Conservation (phyloP, 2,113 vertebrate genomes). For the Xenopus laevis region DNA sequence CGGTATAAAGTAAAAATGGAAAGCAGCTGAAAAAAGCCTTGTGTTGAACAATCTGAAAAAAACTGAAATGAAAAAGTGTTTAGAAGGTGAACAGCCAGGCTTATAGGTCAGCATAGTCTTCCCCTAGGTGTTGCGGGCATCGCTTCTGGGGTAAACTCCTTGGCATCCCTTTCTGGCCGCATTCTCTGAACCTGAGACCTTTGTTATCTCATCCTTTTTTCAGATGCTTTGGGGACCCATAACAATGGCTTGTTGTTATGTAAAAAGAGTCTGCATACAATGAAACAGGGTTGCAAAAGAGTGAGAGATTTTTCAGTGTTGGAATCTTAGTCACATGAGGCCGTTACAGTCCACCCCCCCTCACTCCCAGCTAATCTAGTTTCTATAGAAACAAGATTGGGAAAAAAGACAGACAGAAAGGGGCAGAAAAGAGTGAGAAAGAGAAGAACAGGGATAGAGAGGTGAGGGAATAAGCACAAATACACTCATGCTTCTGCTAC, state of each 20-base stretch:
- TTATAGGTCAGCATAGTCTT: background rate
- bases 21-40: too few species aligned
- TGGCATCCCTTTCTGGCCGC: background rate
- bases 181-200: background rate
- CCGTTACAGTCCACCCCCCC: slow-evolving; percentile 36
- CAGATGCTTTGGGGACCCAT: slow-evolving; percentile 21
- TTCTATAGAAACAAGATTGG: slow-evolving; percentile 46
- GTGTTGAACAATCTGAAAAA: too few species aligned
- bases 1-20: too few species aligned
- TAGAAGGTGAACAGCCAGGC: too few species aligned
- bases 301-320: slow-evolving; percentile 39
- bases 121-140: background rate
- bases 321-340: slow-evolving; percentile 45
- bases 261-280: slow-evolving; percentile 29
- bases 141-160: background rate
- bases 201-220: slow-evolving; percentile 1
- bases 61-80: too few species aligned
- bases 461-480: slow-evolving; percentile 29
- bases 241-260: slow-evolving; percentile 42
- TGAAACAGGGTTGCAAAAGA: slow-evolving; percentile 17
- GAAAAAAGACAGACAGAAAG: slow-evolving; percentile 35
- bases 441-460: slow-evolving; percentile 35
- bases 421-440: slow-evolving; percentile 42
- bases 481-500: background rate
- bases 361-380: slow-evolving; percentile 41